phyloP scores from a whole-genome alignment of 1,140 invertebrate genomes.

The Dreissena polymorpha region DNA sequence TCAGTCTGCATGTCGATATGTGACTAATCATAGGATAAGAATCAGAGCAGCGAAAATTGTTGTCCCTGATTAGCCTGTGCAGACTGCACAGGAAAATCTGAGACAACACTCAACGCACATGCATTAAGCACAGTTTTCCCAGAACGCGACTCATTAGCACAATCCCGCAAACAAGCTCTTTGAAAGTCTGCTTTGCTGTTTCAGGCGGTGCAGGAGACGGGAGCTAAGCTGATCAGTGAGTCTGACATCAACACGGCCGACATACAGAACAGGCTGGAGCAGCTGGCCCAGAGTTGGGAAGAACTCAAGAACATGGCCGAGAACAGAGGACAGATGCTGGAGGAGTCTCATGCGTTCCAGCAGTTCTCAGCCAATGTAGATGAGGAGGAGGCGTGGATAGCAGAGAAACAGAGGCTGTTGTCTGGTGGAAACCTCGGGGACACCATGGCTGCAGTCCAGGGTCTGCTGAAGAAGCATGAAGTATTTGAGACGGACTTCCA shows the following conservation, averaged over 20 bases:
- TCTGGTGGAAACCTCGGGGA: conserved; percentile 98
- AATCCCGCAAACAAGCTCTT: too few relatives aligned
- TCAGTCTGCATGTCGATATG: too few relatives aligned
- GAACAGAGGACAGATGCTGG: conserved; percentile 92
- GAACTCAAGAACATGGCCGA: conserved; percentile 94
- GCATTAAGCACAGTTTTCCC: too few relatives aligned
- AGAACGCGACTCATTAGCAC: too few relatives aligned
- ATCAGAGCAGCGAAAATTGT: too few relatives aligned
- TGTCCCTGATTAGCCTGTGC: too few relatives aligned
- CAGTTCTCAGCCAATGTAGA: conserved; percentile 99
- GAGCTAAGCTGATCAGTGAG: conserved; percentile 97
- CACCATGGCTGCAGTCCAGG: conserved; percentile 99
- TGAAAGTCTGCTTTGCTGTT: too few relatives aligned
- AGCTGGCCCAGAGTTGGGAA: conserved; percentile 93
- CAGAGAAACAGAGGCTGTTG: conserved; percentile 98
- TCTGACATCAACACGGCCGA: conserved; percentile 96
- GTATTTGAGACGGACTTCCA: conserved; percentile 98
- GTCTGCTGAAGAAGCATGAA: conserved; percentile 98
- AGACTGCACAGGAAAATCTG: too few relatives aligned
- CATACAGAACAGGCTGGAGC: conserved; percentile 88
- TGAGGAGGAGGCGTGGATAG: conserved; percentile 99
- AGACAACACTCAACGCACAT: too few relatives aligned
- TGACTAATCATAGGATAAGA: too few relatives aligned
- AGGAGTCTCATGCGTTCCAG: conserved; percentile 96
- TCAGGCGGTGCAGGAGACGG: conserved; percentile 95